Base-by-base conservation (phyloP, 2,797 vertebrate species). In the Carapus acus region DNA sequence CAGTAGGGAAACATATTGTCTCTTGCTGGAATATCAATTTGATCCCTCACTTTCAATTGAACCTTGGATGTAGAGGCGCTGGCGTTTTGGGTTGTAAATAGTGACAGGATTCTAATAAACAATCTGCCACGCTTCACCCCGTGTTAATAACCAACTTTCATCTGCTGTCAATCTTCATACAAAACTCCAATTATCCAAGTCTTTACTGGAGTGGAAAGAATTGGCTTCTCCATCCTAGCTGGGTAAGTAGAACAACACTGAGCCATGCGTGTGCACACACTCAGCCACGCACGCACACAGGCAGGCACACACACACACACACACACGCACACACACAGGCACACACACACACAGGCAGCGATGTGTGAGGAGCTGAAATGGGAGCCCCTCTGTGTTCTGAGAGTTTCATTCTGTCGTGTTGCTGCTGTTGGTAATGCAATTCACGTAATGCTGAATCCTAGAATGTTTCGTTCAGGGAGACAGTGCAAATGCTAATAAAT, bases 151-250 rank as follows among this genome's bases (percentile, higher is more conserved):
- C 81, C 63, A 74, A 81, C 81, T 86, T 84, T 85, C 75, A 83
- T 87, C 82, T 81, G 76, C 75, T 87, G 86, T 87, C 87, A 86
- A 79, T 89, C 87, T 86, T 89, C 78, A 88, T 87, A 83, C 63
- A 77, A 74, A 80, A 78, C 68, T 80, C 77, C 79, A 86, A 88
- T 86, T 88, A 87, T 83, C 81, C 52, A 67, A 78, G 80, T 81
- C 84, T 78, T 83, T 85, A 83, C 77, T 84, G 75, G 66, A 74
- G 78, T 82, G 81, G 81, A 86, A 87, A 87, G 74, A 79, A 80
- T 78, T 78, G 76, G 70, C 73, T 81, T 75, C 69, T 80, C 66
- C 68, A 79, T 76, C 67, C 77, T 64, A 34, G 22, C 73, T 73
- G 58, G 67, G 66, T 73, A 69, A 78, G 59, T 65, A 67, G 62